phyloP scores from a whole-genome alignment of 2,113 vertebrate genomes.

The Sinocyclocheilus maitianheensis region DNA sequence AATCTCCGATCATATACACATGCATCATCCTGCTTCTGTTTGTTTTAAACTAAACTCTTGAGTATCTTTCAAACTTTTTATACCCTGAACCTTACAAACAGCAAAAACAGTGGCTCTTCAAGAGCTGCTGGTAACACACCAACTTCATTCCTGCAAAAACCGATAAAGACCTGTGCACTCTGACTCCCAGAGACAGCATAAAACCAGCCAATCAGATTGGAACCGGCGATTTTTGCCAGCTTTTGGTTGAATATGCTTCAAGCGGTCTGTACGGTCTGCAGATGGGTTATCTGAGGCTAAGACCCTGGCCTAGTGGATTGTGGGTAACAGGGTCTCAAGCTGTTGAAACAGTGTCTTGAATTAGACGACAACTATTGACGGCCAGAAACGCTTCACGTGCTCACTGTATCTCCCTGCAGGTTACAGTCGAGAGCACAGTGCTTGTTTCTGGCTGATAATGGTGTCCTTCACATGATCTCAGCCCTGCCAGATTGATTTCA shows the following conservation, averaged over 20 bases:
- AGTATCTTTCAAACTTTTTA: not conserved
- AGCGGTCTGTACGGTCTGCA: not conserved
- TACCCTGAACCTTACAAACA: not conserved
- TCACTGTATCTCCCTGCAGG: not conserved
- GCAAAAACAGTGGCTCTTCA: not conserved
- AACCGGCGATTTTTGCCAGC: not conserved
- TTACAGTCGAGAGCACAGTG: not conserved
- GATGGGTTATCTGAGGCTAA: not conserved
- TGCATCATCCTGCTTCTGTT: not conserved
- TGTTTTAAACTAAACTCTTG: not conserved
- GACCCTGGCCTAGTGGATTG: not conserved
- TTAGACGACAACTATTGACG: not conserved
- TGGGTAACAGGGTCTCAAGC: not conserved
- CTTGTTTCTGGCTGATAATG: constrained; percentile 19
- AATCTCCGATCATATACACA: not conserved
- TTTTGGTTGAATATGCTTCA: not conserved
- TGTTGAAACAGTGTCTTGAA: not conserved
- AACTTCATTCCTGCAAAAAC: not conserved
- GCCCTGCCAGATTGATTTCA: constrained; percentile 11
- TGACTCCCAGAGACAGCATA: not conserved
- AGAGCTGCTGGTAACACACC: not conserved
- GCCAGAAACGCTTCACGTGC: not conserved
- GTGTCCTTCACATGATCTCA: constrained; percentile 30
- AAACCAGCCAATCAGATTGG: not conserved
- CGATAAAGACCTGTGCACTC: constrained; percentile 5